Evolutionary conservation across 1,140 invertebrate genomes (phyloP).

Genomic region (Chelonus insularis): DNA sequence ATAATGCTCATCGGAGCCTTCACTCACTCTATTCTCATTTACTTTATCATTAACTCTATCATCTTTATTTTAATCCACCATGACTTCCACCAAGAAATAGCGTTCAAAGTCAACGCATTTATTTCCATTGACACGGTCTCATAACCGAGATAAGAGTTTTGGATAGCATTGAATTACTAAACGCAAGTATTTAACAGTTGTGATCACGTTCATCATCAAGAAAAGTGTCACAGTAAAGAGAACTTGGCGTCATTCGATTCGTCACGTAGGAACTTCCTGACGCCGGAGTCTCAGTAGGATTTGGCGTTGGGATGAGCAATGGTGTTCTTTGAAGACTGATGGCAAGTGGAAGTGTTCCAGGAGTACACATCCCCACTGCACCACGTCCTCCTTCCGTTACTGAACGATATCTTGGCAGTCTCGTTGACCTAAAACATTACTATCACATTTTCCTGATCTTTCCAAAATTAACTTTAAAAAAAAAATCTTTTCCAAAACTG

Average conservation of each 20-base stretch:
- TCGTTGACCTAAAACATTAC: constrained; percentile 61
- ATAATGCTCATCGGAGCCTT: constrained; percentile 1
- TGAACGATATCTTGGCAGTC: constrained; percentile 65
- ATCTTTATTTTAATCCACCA: too few relatives aligned
- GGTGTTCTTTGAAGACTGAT: constrained; percentile 67
- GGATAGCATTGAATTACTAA: background rate
- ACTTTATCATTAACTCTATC: background rate
- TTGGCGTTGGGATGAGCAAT: constrained; percentile 60
- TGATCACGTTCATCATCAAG: constrained; percentile 36
- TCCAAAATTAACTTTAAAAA: background rate
- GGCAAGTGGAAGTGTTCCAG: constrained; percentile 65
- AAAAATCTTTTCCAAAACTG: too few relatives aligned
- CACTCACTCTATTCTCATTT: background rate
- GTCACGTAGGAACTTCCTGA: constrained; percentile 39
- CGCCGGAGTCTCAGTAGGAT: constrained; percentile 44
- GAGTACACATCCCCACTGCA: constrained; percentile 63
- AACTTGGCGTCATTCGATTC: constrained; percentile 35
- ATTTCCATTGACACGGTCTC: constrained; percentile 2
- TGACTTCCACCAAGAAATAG: too few relatives aligned
- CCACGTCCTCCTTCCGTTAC: constrained; percentile 64
- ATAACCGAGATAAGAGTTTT: too few relatives aligned
- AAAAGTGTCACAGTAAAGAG: constrained; percentile 41
- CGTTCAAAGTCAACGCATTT: too few relatives aligned
- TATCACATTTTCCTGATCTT: constrained; percentile 30
- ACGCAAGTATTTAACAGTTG: constrained; percentile 23